A percentile compares a stretch with the other conserved stretches of the same genome.
Evolutionary conservation across 1,140 invertebrate species (phyloP).

Genomic region (Caenorhabditis elegans): DNA sequence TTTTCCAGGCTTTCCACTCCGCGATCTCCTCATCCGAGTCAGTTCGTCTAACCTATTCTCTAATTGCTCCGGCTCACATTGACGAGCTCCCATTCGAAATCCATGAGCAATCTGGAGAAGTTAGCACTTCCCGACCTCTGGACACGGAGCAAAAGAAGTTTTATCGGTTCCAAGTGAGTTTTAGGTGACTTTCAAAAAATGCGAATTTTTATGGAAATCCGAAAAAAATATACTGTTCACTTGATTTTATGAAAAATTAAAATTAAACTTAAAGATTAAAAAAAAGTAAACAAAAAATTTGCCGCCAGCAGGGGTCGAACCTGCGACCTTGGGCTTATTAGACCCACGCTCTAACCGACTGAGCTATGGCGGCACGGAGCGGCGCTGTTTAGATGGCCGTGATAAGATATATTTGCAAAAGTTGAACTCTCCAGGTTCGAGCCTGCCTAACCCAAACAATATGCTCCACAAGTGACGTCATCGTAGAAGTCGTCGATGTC

Average conservation of each 20-base stretch:
- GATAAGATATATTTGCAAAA: no score
- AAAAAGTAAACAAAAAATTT: slow-evolving; percentile 36
- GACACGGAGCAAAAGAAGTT: slow-evolving; percentile 26
- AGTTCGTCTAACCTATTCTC: slow-evolving; percentile 16
- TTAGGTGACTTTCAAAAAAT: no score
- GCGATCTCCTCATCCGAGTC: slow-evolving; percentile 28
- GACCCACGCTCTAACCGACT: slow-evolving; percentile 55
- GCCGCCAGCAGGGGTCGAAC: slow-evolving; percentile 54
- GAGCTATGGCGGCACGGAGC: slow-evolving; percentile 50
- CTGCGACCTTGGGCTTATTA: slow-evolving; percentile 55
- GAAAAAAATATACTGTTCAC: no score
- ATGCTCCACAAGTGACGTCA: slow-evolving; percentile 47
- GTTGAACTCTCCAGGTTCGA: slow-evolving; percentile 45
- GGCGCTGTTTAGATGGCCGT: not conserved
- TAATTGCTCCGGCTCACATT: not conserved
- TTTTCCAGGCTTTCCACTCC: slow-evolving; percentile 37
- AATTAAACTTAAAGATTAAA: no score
- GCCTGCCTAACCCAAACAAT: slow-evolving; percentile 52
- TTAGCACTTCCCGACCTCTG: slow-evolving; percentile 7
- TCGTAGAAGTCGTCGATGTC: slow-evolving; percentile 50
- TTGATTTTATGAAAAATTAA: no score
- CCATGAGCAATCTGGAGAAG: slow-evolving; percentile 32
- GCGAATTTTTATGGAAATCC: no score
- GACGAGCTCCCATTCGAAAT: slow-evolving; percentile 34
- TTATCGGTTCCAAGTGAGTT: slow-evolving; percentile 35